Conservation (phyloP, 2,797 vertebrate genomes). For the Amniataba percoides region DNA sequence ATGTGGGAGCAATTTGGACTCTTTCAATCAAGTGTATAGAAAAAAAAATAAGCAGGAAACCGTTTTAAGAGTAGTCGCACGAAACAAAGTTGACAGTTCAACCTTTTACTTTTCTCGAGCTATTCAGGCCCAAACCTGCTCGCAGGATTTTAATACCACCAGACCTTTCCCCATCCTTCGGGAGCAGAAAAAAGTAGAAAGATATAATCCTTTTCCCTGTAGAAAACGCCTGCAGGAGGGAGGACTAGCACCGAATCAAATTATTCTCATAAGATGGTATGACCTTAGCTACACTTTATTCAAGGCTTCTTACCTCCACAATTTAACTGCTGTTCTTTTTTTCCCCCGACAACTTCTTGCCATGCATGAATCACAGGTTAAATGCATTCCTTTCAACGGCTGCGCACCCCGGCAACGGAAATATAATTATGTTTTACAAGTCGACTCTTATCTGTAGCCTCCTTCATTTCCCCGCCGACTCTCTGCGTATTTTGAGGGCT, state of each 20-base stretch:
- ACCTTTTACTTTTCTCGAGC: slow-evolving; percentile 61
- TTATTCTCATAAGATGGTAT: slow-evolving; percentile 78
- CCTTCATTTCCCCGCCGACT: slow-evolving; percentile 74
- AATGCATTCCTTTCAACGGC: slow-evolving; percentile 82
- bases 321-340: slow-evolving; percentile 74
- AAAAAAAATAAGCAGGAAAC: slow-evolving; percentile 48
- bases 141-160: slow-evolving; percentile 71
- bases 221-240: slow-evolving; percentile 71
- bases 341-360: slow-evolving; percentile 73
- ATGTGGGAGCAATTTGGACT: slow-evolving; percentile 36
- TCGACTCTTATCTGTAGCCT: slow-evolving; percentile 82
- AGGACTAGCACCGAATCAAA: slow-evolving; percentile 71
- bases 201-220: slow-evolving; percentile 80
- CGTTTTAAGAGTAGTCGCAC: slow-evolving; percentile 50
- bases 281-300: slow-evolving; percentile 82
- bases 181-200: slow-evolving; percentile 58
- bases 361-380: slow-evolving; percentile 86
- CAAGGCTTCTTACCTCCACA: slow-evolving; percentile 80
- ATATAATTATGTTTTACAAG: slow-evolving; percentile 88
- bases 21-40: slow-evolving; percentile 57
- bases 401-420: slow-evolving; percentile 72
- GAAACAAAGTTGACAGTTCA: slow-evolving; percentile 54
- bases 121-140: slow-evolving; percentile 72
- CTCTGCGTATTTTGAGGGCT: slow-evolving; percentile 74
- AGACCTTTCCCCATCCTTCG: slow-evolving; percentile 66